phyloP scores from a whole-genome alignment of 2,797 vertebrate species.

The Pangasius djambal region DNA sequence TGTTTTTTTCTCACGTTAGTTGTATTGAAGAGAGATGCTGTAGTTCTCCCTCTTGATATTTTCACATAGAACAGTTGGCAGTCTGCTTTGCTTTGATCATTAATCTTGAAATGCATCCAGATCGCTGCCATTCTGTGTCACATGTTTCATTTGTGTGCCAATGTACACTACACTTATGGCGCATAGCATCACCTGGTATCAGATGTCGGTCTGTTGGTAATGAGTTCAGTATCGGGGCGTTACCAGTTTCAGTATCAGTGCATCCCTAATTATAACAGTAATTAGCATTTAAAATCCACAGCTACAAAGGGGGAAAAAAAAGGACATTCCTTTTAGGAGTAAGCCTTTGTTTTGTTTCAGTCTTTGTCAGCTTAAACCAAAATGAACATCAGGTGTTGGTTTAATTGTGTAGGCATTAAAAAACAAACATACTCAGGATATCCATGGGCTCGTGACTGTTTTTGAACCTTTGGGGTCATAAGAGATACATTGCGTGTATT shows the following conservation, averaged over 20 bases:
- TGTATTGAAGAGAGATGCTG: background rate
- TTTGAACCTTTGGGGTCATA: background rate
- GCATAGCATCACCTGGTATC: background rate
- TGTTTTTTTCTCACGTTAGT: background rate
- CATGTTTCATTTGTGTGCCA: background rate
- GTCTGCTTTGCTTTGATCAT: background rate
- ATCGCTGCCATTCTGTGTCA: background rate
- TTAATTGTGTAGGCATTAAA: background rate
- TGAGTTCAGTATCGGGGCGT: background rate
- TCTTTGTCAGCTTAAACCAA: conserved; percentile 28
- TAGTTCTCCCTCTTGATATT: background rate
- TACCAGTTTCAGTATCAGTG: background rate
- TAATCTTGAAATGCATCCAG: background rate
- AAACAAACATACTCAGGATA: background rate
- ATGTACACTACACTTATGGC: background rate
- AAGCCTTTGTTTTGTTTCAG: conserved; percentile 58
- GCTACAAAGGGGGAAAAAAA: background rate
- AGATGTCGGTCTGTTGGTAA: background rate
- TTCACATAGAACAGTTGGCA: background rate
- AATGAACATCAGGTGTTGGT: background rate
- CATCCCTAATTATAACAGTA: background rate
- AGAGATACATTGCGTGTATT: background rate
- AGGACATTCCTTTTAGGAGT: background rate
- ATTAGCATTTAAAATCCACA: background rate
- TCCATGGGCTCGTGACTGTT: background rate